Percentiles rank a stretch among this genome's conserved stretches.
phyloP scores from a whole-genome alignment of 1,140 invertebrate species.

The Drosophila triauraria region DNA sequence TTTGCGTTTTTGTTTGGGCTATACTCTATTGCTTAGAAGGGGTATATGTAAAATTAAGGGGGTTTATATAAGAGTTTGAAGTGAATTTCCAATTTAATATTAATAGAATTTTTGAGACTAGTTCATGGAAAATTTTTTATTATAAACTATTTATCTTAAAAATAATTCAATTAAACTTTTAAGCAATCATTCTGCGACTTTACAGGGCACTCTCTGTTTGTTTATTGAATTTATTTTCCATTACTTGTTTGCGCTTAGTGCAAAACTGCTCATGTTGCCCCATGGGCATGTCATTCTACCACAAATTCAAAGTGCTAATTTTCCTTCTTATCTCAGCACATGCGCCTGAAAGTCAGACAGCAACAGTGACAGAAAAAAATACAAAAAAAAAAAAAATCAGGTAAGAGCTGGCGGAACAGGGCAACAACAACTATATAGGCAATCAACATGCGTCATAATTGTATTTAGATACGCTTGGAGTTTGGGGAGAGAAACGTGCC shows the following conservation, averaged over 20 bases:
- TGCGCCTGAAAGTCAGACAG: slow-evolving; percentile 44
- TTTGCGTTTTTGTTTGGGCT: slow-evolving; percentile 30
- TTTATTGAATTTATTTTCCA: slow-evolving; percentile 1
- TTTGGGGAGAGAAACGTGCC: slow-evolving; percentile 48
- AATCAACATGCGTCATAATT: slow-evolving; percentile 60
- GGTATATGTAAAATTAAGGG: neutral
- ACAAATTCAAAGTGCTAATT: slow-evolving; percentile 61
- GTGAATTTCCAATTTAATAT: neutral
- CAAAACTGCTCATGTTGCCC: slow-evolving; percentile 23
- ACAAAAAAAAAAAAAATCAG: slow-evolving; percentile 12
- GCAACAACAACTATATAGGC: slow-evolving; percentile 23
- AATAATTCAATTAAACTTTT: neutral
- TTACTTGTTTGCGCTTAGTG: slow-evolving; percentile 25
- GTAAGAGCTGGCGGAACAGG: slow-evolving; percentile 1
- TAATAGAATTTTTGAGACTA: no score
- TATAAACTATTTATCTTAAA: no score
- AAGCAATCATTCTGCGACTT: neutral
- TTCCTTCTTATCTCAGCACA: slow-evolving; percentile 64
- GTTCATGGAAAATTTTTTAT: no score
- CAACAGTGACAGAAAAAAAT: slow-evolving; percentile 27
- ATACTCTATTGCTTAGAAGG: slow-evolving; percentile 8
- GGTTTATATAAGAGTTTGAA: neutral
- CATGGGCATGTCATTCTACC: slow-evolving; percentile 22
- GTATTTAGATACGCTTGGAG: slow-evolving; percentile 49
- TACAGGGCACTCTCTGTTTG: slow-evolving; percentile 2